Evolutionary conservation across 2,797 vertebrate species (phyloP), one percentile per base, ranked within the genome.

Genomic region (Rhyacichthys aspro): DNA sequence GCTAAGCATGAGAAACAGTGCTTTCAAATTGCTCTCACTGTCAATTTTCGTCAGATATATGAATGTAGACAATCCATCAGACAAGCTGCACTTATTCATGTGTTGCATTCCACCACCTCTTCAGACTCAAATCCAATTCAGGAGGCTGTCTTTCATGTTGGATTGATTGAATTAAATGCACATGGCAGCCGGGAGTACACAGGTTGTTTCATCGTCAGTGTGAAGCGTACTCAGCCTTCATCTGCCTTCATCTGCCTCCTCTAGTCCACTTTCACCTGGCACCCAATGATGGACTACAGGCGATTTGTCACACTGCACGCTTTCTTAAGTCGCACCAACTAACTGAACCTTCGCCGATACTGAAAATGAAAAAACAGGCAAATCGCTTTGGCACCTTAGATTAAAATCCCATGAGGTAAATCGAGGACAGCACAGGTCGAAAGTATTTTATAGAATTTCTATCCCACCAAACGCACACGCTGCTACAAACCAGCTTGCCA

Each of bases 221-320:
- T 10, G n/a, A 50, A 28, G 36, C 4, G 8, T 36, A 1, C 55
- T 66, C 57, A 46, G 19, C 19, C 19, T 28, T 28, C 23, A 2
- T 75, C 58, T 8, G 17, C 45, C 58, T 49, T 62, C 71, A 61
- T 75, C 58, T 8, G 3, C 70, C 76, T 4, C 67, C 23, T 11
- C 11, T 2, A 15, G 4, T 42, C 46, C 45, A 49, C 50, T 67
- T 79, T 81, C 68, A 76, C 59, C 74, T 80, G 67, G 71, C 72
- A 80, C 64, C 82, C 73, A 79, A 71, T 72, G 74, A 79, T 82
- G 67, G 59, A 67, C 55, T 60, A 84, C 76, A 78, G 78, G 16
- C 74, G 44, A 66, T 80, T 71, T 68, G 45, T 43, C 53, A 55
- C 44, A 62, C 62, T 15, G 34, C 57, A 3, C 4, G 34, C 63